phyloP scores from a whole-genome alignment of 2,888 invertebrate species.

The Tetranychus truncatus region DNA sequence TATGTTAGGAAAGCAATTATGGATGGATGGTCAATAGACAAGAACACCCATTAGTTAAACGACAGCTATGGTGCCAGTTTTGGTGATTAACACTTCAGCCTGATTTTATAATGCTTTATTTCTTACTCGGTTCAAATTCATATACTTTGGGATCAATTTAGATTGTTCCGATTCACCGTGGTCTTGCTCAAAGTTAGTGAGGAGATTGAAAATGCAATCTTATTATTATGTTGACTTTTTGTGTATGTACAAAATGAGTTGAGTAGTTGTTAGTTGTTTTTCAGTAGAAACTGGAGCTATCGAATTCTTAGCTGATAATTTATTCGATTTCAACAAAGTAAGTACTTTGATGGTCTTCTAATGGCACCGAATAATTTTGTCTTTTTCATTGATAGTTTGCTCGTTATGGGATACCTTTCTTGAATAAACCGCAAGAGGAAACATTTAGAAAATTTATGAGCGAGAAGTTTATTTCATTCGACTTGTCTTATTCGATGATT shows the following conservation, averaged over 20 bases:
- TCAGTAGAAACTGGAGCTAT: slow-evolving; percentile 46
- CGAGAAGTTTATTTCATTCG: not conserved
- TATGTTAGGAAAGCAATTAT: no score
- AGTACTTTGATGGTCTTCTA: slow-evolving; percentile 20
- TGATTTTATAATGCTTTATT: no score
- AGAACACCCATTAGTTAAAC: no score
- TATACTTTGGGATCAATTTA: not conserved
- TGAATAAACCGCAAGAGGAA: slow-evolving; percentile 37
- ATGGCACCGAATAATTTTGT: not conserved
- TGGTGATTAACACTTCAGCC: no score
- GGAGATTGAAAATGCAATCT: not conserved
- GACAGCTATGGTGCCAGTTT: no score
- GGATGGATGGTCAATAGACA: no score
- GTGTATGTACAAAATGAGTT: not conserved
- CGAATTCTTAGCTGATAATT: slow-evolving; percentile 41
- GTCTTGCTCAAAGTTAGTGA: not conserved
- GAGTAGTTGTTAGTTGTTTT: slow-evolving; percentile 38
- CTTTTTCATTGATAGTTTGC: slow-evolving; percentile 39
- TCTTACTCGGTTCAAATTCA: not conserved
- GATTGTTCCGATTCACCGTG: not conserved
- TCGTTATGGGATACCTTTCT: slow-evolving; percentile 48
- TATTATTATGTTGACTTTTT: not conserved
- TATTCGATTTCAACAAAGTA: slow-evolving; percentile 57
- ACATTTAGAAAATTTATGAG: not conserved
- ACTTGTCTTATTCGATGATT: not conserved